phyloP scores from a whole-genome alignment of 2,113 vertebrate genomes.

The Mus spicilegus region DNA sequence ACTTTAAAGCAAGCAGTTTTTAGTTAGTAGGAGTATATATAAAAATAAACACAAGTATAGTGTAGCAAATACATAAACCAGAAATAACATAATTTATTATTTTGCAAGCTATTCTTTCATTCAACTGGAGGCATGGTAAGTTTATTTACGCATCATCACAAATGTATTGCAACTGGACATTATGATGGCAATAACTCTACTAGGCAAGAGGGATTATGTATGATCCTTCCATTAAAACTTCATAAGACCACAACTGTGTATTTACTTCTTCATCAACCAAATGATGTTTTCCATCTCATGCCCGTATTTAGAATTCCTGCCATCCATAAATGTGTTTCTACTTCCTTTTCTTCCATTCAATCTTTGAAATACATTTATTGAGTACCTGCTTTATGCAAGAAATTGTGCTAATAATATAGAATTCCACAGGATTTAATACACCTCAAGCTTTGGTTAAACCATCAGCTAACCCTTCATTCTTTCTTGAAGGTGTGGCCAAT shows the following conservation, averaged over 20 bases:
- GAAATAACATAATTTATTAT: background rate
- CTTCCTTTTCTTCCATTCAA: background rate
- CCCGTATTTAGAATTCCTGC: background rate
- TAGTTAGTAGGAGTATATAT: background rate
- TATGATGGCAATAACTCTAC: background rate
- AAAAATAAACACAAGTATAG: background rate
- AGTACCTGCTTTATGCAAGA: background rate
- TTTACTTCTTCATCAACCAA: background rate
- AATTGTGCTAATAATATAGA: background rate
- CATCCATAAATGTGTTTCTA: background rate
- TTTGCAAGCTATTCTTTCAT: background rate
- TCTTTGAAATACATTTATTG: background rate
- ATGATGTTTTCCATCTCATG: background rate
- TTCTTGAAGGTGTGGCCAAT: background rate
- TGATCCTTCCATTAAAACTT: background rate
- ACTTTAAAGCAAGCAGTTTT: background rate
- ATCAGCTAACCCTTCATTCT: background rate
- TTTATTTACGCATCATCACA: background rate
- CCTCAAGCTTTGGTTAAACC: background rate
- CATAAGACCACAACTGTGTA: background rate
- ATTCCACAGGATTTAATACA: background rate
- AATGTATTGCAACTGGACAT: background rate
- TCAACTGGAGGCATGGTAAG: background rate
- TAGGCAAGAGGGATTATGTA: background rate
- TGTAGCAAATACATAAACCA: too few species aligned